phyloP scores from a whole-genome alignment of 2,113 vertebrate species.

The Bungarus multicinctus region DNA sequence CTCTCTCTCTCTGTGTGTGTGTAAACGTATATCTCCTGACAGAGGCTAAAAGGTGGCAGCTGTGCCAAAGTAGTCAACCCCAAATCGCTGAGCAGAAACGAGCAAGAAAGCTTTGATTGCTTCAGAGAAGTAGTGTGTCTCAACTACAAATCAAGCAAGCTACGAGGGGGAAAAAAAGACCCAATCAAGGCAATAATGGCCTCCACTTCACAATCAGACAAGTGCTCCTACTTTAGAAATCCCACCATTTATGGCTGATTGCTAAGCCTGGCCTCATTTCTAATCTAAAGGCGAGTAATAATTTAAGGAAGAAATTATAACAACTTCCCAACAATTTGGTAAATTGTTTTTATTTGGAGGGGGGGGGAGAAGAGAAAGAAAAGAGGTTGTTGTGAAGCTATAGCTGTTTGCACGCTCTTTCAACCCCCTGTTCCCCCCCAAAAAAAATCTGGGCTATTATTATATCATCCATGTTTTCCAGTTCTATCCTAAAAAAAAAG shows the following conservation, averaged over 20 bases:
- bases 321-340: constrained; percentile 87
- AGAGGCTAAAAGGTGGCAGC: constrained; percentile 79
- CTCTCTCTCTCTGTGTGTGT: not conserved
- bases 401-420: constrained; percentile 62
- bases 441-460: constrained; percentile 46
- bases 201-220: constrained; percentile 98
- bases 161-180: constrained; percentile 78
- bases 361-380: constrained; percentile 58
- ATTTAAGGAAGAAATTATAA: constrained; percentile 95
- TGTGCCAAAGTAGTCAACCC: constrained; percentile 78
- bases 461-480: constrained; percentile 48
- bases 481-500: constrained; percentile 21
- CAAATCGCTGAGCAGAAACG: constrained; percentile 85
- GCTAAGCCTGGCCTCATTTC: constrained; percentile 88
- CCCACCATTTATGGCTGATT: constrained; percentile 95
- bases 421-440: constrained; percentile 9
- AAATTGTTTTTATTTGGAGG: constrained; percentile 92
- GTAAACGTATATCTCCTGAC: constrained; percentile 44
- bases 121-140: constrained; percentile 74
- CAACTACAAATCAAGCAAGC: constrained; percentile 86
- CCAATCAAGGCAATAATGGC: constrained; percentile 97
- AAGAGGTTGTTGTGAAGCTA: constrained; percentile 53
- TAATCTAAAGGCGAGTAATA: constrained; percentile 86
- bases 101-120: constrained; percentile 88
- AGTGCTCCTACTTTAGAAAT: constrained; percentile 89